phyloP scores from a whole-genome alignment of 2,113 vertebrate genomes.

The Triplophysa rosa region DNA sequence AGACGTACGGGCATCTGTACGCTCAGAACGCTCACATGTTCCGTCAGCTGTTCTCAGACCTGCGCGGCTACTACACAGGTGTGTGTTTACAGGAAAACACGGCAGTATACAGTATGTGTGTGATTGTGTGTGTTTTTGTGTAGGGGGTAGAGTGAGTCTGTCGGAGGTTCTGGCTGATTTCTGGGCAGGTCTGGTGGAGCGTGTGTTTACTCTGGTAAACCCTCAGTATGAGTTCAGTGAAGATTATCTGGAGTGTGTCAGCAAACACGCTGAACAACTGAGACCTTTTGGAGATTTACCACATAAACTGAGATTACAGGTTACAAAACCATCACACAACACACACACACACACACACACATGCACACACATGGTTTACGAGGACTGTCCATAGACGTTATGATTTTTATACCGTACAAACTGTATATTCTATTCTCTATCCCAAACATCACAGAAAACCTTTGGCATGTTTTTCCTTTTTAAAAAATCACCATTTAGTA shows the following conservation, averaged over 20 bases:
- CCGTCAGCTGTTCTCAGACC: constrained; percentile 78
- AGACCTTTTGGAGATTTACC: constrained; percentile 86
- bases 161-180: constrained; percentile 85
- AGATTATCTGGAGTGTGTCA: constrained; percentile 87
- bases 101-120: neutral
- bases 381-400: too few species aligned
- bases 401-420: too few species aligned
- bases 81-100: neutral
- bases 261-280: constrained; percentile 79
- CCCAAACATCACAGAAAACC: too few species aligned
- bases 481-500: too few species aligned
- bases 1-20: constrained; percentile 84
- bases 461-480: too few species aligned
- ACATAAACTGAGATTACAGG: constrained; percentile 81
- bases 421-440: too few species aligned
- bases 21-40: constrained; percentile 82
- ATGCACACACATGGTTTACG: too few species aligned
- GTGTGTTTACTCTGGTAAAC: constrained; percentile 84
- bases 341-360: too few species aligned
- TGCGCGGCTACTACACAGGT: constrained; percentile 84
- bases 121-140: constrained; percentile 10
- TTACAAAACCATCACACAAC: constrained; percentile 53
- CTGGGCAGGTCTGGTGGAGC: constrained; percentile 85
- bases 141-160: constrained; percentile 77
- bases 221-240: constrained; percentile 84